Conservation (phyloP, 1,140 invertebrate species). For the Philaenus spumarius region DNA sequence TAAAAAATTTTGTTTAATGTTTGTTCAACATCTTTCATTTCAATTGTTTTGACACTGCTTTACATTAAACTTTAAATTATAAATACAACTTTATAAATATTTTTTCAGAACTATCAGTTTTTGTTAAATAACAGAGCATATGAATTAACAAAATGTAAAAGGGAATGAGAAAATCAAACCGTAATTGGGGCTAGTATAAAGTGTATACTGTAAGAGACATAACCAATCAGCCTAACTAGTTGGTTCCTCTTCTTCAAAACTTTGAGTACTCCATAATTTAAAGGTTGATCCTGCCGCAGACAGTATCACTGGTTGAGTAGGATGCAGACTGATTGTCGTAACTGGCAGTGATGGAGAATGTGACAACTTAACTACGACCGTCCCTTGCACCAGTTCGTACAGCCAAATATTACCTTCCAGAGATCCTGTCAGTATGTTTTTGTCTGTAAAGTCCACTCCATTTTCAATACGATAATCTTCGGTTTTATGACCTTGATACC, state of each 20-base stretch:
- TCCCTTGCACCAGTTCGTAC: slow-evolving; percentile 79
- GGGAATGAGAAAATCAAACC: too few relatives aligned
- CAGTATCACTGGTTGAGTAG: slow-evolving; percentile 56
- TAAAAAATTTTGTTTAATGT: too few relatives aligned
- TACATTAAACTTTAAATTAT: too few relatives aligned
- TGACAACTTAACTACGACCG: slow-evolving; percentile 45
- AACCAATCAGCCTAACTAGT: too few relatives aligned
- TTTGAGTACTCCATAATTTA: slow-evolving; percentile 49
- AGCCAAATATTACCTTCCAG: slow-evolving; percentile 75
- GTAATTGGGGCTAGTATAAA: too few relatives aligned
- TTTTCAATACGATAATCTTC: slow-evolving; percentile 81
- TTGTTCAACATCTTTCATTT: too few relatives aligned
- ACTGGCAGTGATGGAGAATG: slow-evolving; percentile 47
- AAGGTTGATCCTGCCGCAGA: slow-evolving; percentile 57
- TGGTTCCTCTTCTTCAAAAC: not conserved
- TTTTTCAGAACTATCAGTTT: too few relatives aligned
- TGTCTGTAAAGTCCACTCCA: slow-evolving; percentile 72
- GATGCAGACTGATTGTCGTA: slow-evolving; percentile 65
- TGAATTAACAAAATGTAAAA: too few relatives aligned
- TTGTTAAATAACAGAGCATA: too few relatives aligned
- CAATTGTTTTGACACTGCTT: too few relatives aligned
- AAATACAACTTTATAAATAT: too few relatives aligned
- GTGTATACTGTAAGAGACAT: too few relatives aligned
- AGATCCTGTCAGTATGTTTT: slow-evolving; percentile 79
- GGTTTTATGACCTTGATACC: slow-evolving; percentile 70